These are phyloP conservation scores for Ophiodon elongatus DNA, from an alignment of 2,113 vertebrate genomes.

Conservation along the genomic window DNA sequence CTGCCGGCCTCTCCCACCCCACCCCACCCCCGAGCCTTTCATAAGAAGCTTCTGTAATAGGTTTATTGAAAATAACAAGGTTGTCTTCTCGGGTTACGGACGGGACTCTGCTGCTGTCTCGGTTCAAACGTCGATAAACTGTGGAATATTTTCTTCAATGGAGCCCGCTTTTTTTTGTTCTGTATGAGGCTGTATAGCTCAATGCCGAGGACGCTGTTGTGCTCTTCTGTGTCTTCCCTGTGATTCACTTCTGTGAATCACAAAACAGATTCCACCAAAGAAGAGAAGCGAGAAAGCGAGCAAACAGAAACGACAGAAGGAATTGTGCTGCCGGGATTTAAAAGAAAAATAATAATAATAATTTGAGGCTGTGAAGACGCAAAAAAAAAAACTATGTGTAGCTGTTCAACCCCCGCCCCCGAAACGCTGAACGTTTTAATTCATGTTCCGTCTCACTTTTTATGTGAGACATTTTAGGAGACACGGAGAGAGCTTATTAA, in stretches of 20 bases:
- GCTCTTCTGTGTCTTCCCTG: neutral
- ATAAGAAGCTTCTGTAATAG: slow-evolving; percentile 74
- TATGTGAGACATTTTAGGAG: slow-evolving; percentile 25
- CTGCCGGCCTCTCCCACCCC: slow-evolving; percentile 48
- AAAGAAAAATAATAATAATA: neutral
- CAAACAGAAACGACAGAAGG: neutral
- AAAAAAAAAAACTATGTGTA: slow-evolving; percentile 23
- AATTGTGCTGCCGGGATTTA: slow-evolving; percentile 1
- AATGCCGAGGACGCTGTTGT: neutral
- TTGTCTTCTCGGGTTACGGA: slow-evolving; percentile 78
- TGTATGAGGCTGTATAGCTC: neutral
- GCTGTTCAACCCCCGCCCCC: slow-evolving; percentile 5
- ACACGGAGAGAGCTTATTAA: slow-evolving; percentile 29
- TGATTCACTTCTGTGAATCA: slow-evolving; percentile 17
- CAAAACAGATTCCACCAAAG: neutral
- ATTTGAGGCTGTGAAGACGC: slow-evolving; percentile 4
- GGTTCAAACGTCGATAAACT: slow-evolving; percentile 64
- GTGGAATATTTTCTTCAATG: slow-evolving; percentile 45
- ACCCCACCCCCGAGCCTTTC: slow-evolving; percentile 55
- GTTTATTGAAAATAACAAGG: slow-evolving; percentile 82
- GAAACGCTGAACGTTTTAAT: slow-evolving; percentile 29
- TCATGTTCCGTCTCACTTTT: slow-evolving; percentile 18
- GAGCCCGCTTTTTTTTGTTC: slow-evolving; percentile 1
- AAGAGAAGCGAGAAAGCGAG: neutral
- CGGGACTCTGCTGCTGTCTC: slow-evolving; percentile 61